phyloP scores from a whole-genome alignment of 1,140 invertebrate species.

The Episyrphus balteatus region DNA sequence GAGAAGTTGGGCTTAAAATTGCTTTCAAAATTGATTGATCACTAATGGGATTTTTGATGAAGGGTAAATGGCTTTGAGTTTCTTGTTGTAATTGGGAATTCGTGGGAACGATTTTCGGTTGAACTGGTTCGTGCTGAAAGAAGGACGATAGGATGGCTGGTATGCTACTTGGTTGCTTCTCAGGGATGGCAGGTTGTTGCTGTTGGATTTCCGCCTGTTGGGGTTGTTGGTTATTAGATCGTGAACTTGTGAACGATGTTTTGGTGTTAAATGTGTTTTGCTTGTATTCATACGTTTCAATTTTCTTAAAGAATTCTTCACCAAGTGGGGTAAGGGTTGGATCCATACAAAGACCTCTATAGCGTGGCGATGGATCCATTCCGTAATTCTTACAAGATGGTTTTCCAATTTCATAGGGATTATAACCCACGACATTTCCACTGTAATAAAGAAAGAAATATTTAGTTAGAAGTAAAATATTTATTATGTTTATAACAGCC shows the following conservation, averaged over 20 bases:
- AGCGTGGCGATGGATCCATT: slow-evolving; percentile 55
- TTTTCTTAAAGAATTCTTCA: slow-evolving; percentile 21
- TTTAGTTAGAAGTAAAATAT: neutral
- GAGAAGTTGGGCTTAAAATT: no score
- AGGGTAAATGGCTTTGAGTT: no score
- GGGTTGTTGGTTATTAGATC: neutral
- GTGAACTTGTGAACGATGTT: neutral
- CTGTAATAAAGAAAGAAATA: slow-evolving; percentile 33
- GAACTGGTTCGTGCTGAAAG: no score
- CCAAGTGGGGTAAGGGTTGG: slow-evolving; percentile 12
- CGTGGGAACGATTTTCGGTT: no score
- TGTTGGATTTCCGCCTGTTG: slow-evolving; percentile 15
- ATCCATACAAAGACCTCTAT: slow-evolving; percentile 56
- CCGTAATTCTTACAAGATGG: slow-evolving; percentile 58
- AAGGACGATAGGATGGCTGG: no score
- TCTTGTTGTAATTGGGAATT: no score
- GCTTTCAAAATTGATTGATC: no score
- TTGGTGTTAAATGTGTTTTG: slow-evolving; percentile 11
- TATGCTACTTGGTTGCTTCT: neutral
- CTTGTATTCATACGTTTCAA: slow-evolving; percentile 36
- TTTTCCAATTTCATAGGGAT: slow-evolving; percentile 61
- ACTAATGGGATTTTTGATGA: no score
- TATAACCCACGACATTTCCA: slow-evolving; percentile 63
- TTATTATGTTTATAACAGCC: neutral
- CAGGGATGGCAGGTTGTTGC: slow-evolving; percentile 8